Conservation (phyloP, 2,113 vertebrate genomes). For the Phainopepla nitens region DNA sequence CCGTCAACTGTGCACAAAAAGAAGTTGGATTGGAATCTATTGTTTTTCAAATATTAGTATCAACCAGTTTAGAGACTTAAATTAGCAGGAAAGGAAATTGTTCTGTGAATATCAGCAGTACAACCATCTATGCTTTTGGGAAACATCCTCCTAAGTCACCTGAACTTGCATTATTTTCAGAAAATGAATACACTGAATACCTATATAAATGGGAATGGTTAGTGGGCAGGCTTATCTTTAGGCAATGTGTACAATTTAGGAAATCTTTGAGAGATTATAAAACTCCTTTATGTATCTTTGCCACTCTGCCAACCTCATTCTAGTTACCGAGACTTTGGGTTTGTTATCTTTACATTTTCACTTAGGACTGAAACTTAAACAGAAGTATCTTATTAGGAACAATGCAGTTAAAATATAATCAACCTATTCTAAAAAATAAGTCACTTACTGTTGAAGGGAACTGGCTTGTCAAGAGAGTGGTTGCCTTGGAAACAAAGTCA, state of each 20-base stretch:
- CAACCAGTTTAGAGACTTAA: not conserved
- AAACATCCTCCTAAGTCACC: not conserved
- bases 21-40: not conserved
- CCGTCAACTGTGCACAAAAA: not conserved
- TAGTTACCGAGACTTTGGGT: not conserved
- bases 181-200: not conserved
- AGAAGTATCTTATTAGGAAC: constrained; percentile 1
- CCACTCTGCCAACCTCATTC: not conserved
- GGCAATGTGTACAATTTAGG: not conserved
- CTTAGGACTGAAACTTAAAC: not conserved
- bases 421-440: constrained; percentile 36
- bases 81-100: not conserved
- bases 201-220: not conserved
- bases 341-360: not conserved
- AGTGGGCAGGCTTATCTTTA: not conserved
- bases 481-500: constrained; percentile 61
- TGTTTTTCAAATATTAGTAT: not conserved
- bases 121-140: not conserved
- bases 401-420: constrained; percentile 38
- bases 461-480: constrained; percentile 35
- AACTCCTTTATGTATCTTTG: not conserved
- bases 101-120: not conserved
- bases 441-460: constrained; percentile 40
- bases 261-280: not conserved
- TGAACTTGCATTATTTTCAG: not conserved